Percentiles rank a stretch among this genome's conserved stretches.
These are phyloP conservation scores for Brenthis ino DNA, from an alignment of 2,888 invertebrate species.

Conservation along the genomic window DNA sequence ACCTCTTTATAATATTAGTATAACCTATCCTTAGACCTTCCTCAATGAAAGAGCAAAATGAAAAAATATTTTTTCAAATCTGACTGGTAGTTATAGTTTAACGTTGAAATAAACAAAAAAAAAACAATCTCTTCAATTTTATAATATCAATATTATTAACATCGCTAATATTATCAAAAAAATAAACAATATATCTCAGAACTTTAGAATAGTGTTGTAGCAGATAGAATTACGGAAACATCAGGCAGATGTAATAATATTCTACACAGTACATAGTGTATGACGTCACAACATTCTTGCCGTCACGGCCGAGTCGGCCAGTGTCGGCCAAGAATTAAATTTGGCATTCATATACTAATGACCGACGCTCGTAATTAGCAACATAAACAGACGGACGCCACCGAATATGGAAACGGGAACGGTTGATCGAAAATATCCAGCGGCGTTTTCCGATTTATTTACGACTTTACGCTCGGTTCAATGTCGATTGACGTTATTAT, in stretches of 20 bases:
- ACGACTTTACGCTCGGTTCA: conserved; percentile 21
- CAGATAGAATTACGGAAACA: too few relatives aligned
- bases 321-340: conserved; percentile 68
- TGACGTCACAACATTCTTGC: conserved; percentile 71
- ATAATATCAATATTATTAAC: too few relatives aligned
- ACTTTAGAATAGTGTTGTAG: too few relatives aligned
- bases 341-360: conserved; percentile 67
- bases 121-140: too few relatives aligned
- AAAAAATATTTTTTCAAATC: too few relatives aligned
- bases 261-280: conserved; percentile 16
- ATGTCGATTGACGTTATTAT: conserved; percentile 24
- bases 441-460: conserved; percentile 35
- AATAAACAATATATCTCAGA: too few relatives aligned
- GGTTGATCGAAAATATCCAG: conserved; percentile 49
- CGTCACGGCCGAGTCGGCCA: conserved; percentile 53
- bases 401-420: conserved; percentile 63
- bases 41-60: too few relatives aligned
- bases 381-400: conserved; percentile 53
- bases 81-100: too few relatives aligned
- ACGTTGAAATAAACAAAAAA: too few relatives aligned
- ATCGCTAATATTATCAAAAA: too few relatives aligned
- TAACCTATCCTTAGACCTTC: too few relatives aligned
- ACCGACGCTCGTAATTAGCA: conserved; percentile 59
- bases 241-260: conserved; percentile 10
- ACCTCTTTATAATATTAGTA: too few relatives aligned